These are phyloP conservation scores for Pristis pectinata DNA, from an alignment of 2,797 vertebrate species.

Conservation along the genomic window DNA sequence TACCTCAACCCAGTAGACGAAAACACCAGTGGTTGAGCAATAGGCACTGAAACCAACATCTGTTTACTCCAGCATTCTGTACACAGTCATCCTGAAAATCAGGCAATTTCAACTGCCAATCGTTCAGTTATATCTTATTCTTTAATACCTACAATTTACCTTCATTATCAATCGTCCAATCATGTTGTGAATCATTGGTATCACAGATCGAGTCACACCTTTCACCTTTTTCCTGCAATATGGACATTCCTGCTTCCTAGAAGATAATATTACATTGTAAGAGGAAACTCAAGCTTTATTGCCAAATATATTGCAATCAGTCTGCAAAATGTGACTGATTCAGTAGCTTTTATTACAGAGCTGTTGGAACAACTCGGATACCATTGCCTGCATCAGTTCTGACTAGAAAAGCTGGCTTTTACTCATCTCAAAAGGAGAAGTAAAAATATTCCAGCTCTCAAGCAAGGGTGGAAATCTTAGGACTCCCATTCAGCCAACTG, in stretches of 20 bases:
- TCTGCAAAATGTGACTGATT: not conserved
- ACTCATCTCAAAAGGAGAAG: too few relatives aligned
- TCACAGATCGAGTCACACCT: conserved; percentile 60
- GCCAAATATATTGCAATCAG: not conserved
- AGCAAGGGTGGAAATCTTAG: too few relatives aligned
- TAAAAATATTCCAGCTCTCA: too few relatives aligned
- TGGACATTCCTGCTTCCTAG: conserved; percentile 53
- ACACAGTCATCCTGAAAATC: too few relatives aligned
- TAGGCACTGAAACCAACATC: not conserved
- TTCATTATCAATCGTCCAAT: conserved; percentile 71
- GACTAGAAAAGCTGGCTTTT: too few relatives aligned
- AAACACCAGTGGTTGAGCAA: not conserved
- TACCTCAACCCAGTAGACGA: not conserved
- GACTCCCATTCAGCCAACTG: too few relatives aligned
- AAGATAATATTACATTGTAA: not conserved
- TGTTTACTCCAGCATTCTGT: too few relatives aligned
- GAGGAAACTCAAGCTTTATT: not conserved
- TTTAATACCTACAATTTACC: conserved; percentile 50
- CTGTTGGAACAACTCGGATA: not conserved
- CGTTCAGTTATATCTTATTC: not conserved
- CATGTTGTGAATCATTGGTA: conserved; percentile 68
- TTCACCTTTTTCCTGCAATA: conserved; percentile 71
- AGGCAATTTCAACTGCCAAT: not conserved
- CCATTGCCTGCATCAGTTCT: too few relatives aligned
- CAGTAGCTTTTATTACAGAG: not conserved